phyloP scores from a whole-genome alignment of 1,140 invertebrate genomes.

The Dreissena polymorpha region DNA sequence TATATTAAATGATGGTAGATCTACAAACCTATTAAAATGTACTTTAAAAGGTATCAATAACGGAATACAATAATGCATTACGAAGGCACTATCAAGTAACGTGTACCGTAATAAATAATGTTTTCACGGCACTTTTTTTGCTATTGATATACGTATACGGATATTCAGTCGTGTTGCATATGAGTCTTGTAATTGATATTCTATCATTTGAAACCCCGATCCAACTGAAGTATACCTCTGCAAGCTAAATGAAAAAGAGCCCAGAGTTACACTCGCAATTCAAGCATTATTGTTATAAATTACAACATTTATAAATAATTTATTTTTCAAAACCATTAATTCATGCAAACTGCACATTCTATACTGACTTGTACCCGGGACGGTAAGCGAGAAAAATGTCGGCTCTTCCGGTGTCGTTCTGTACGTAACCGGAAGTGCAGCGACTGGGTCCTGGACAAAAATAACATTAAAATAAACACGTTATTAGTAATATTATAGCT shows the following conservation, averaged over 20 bases:
- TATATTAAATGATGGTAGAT: not conserved
- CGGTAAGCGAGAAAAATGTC: slow-evolving; percentile 39
- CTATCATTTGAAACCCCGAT: no score
- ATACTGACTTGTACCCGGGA: slow-evolving; percentile 38
- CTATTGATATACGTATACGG: not conserved
- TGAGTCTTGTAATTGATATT: no score
- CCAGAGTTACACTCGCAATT: not conserved
- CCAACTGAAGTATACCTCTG: no score
- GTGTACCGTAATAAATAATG: not conserved
- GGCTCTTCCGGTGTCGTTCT: slow-evolving; percentile 35
- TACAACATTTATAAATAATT: not conserved
- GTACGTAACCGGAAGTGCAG: slow-evolving; percentile 34
- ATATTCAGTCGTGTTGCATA: not conserved
- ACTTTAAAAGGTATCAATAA: not conserved
- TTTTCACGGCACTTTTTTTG: not conserved
- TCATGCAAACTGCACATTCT: not conserved
- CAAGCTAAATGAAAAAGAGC: no score
- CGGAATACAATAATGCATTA: not conserved
- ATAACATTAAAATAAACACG: not conserved
- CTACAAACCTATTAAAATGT: not conserved
- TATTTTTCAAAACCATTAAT: no score
- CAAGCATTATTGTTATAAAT: not conserved
- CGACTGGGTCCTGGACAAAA: slow-evolving; percentile 29
- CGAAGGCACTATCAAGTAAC: not conserved
- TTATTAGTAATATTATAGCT: not conserved